These are phyloP conservation scores for Drosophila phalerata DNA, from an alignment of 2,888 invertebrate genomes.

Conservation along the genomic window DNA sequence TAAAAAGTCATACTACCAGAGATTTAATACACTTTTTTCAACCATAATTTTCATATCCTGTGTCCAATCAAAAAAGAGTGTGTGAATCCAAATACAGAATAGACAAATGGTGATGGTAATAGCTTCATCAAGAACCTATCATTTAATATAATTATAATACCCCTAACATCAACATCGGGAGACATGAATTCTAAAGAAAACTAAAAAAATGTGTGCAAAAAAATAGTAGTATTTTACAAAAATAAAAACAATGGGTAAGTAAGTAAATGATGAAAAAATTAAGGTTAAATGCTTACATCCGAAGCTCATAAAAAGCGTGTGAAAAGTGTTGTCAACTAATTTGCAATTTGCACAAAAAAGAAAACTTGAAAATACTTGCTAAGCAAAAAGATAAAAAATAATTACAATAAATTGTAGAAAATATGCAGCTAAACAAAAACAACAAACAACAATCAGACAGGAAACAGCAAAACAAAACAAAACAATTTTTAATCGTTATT, in stretches of 20 bases:
- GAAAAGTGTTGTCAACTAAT: constrained; percentile 71
- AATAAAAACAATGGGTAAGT: constrained; percentile 14
- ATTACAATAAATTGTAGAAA: constrained; percentile 65
- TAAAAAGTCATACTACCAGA: neutral
- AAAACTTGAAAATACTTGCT: constrained; percentile 44
- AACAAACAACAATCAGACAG: constrained; percentile 65
- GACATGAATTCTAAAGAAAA: neutral
- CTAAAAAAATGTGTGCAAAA: neutral
- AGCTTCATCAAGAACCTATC: neutral
- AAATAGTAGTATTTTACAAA: constrained; percentile 7
- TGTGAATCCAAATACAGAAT: neutral
- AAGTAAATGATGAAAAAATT: constrained; percentile 42
- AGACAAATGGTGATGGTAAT: neutral
- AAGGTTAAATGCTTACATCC: constrained; percentile 76
- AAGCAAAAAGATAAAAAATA: constrained; percentile 43
- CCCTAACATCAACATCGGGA: neutral
- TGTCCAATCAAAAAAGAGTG: neutral
- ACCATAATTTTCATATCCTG: neutral
- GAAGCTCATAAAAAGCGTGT: constrained; percentile 76
- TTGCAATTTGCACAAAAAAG: constrained; percentile 67
- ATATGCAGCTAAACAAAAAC: constrained; percentile 44
- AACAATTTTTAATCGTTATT: constrained; percentile 60
- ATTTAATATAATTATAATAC: neutral
- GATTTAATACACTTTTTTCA: neutral
- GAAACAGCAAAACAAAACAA: constrained; percentile 60